phyloP scores from a whole-genome alignment of 2,113 vertebrate genomes.

The Girardinichthys multiradiatus region DNA sequence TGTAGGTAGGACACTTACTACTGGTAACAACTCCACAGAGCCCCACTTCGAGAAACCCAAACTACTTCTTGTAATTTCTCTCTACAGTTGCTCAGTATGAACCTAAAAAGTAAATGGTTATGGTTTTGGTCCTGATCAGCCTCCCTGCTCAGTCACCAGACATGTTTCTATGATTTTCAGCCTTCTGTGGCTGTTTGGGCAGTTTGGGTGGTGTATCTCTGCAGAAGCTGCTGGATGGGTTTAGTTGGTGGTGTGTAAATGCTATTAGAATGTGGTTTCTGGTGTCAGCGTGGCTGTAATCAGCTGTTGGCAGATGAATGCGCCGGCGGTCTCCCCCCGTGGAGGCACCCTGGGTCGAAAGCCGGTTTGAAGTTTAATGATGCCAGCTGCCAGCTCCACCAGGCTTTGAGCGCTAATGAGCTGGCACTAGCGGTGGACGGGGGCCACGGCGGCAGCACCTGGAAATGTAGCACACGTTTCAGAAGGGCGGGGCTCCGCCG shows the following conservation, averaged over 20 bases:
- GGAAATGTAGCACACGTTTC: conserved; percentile 77
- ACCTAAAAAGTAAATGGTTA: no score
- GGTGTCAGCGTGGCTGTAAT: conserved; percentile 75
- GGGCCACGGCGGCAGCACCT: conserved; percentile 76
- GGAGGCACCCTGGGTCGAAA: conserved; percentile 74
- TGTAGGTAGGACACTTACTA: no score
- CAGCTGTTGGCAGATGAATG: conserved; percentile 76
- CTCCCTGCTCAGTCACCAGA: not conserved
- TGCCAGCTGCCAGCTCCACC: conserved; percentile 83
- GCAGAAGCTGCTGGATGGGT: conserved; percentile 13
- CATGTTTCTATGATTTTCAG: not conserved
- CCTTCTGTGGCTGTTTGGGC: conserved; percentile 1
- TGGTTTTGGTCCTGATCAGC: no score
- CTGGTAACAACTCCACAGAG: no score
- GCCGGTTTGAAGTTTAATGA: conserved; percentile 87
- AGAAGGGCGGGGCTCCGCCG: conserved; percentile 64
- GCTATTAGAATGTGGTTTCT: conserved; percentile 48
- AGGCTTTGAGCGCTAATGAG: conserved; percentile 82
- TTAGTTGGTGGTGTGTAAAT: conserved; percentile 19
- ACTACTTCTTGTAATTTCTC: no score
- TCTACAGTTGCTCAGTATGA: no score
- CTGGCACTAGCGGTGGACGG: conserved; percentile 73
- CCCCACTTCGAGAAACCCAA: no score
- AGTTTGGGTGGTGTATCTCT: not conserved
- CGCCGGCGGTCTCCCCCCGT: conserved; percentile 68